phyloP scores from a whole-genome alignment of 2,113 vertebrate genomes.

The Mus musculus region GRCm39 chr9:50228501-50229000 shows the following conservation, averaged over 20 bases:
- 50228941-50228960: background rate
- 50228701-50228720: constrained; percentile 40
- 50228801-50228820: constrained; percentile 70
- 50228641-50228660: background rate
- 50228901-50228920: background rate
- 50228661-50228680: constrained; percentile 21
- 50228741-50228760: constrained; percentile 70
- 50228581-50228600: background rate
- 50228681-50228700: constrained; percentile 43
- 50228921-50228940: background rate
- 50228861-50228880: background rate
- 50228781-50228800: constrained; percentile 51
- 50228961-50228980: background rate
- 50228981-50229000: background rate
- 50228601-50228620: background rate
- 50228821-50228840: background rate
- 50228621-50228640: background rate
- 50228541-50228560: background rate
- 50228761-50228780: constrained; percentile 71
- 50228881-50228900: background rate
- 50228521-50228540: background rate
- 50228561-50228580: background rate
- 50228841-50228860: background rate
- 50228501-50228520: background rate
- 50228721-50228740: constrained; percentile 60